phyloP scores from a whole-genome alignment of 2,113 vertebrate genomes.

The Bubo blakistoni region DNA sequence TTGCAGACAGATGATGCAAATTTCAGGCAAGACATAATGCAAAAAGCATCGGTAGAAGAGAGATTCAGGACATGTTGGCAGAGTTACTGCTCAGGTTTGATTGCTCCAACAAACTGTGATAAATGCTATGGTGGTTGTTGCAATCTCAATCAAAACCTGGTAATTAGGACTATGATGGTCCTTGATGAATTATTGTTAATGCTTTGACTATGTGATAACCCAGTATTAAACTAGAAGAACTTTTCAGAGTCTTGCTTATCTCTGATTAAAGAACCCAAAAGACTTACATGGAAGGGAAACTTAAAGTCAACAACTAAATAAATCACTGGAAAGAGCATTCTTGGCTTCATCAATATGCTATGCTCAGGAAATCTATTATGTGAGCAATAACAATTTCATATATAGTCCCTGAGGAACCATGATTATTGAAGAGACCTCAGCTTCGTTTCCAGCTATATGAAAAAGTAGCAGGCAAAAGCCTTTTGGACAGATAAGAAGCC shows the following conservation, averaged over 20 bases:
- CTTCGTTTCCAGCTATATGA: background rate
- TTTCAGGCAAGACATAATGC: background rate
- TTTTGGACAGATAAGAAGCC: background rate
- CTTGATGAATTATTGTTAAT: slow-evolving; percentile 53
- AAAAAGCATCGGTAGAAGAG: background rate
- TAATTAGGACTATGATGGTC: slow-evolving; percentile 34
- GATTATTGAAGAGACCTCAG: background rate
- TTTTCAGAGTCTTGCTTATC: background rate
- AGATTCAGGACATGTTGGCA: background rate
- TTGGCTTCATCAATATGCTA: background rate
- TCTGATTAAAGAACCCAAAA: background rate
- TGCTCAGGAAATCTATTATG: background rate
- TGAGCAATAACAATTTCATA: slow-evolving; percentile 15
- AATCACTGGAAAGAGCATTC: background rate
- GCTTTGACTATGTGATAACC: slow-evolving; percentile 4
- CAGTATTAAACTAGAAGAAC: slow-evolving; percentile 38
- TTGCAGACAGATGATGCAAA: background rate
- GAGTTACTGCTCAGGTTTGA: background rate
- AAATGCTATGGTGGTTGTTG: slow-evolving; percentile 1
- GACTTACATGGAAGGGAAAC: background rate
- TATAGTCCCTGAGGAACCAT: background rate
- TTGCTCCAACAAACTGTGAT: background rate
- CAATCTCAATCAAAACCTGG: slow-evolving; percentile 20
- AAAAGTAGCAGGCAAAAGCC: background rate
- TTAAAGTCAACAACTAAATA: slow-evolving; percentile 26